Evolutionary conservation across 1,140 invertebrate species (phyloP).

Genomic region (Pollicipes pollicipes): DNA sequence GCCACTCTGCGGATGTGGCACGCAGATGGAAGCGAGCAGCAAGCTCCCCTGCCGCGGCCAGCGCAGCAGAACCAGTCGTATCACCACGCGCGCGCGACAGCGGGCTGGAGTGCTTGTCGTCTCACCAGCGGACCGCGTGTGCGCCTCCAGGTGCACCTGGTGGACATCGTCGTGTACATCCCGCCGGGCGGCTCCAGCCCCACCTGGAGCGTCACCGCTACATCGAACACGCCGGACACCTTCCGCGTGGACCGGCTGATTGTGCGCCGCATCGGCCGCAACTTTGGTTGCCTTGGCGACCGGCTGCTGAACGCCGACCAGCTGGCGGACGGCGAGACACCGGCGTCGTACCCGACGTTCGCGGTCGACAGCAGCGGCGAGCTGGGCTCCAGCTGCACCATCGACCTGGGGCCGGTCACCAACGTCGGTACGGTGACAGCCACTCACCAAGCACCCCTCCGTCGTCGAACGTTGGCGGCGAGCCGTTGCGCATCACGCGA

Average conservation of each 20-base stretch:
- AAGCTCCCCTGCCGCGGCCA: too few relatives aligned
- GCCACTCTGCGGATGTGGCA: too few relatives aligned
- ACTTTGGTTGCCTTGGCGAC: background rate
- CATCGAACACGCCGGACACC: background rate
- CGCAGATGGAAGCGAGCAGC: too few relatives aligned
- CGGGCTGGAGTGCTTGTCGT: too few relatives aligned
- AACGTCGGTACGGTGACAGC: slow-evolving; percentile 1
- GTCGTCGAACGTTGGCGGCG: too few relatives aligned
- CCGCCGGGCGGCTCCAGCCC: background rate
- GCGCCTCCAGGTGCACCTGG: background rate
- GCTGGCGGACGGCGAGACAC: background rate
- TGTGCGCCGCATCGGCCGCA: background rate
- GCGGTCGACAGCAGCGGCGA: background rate
- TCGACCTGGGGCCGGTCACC: background rate
- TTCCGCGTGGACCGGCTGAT: background rate
- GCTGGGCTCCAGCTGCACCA: background rate
- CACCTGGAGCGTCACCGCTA: background rate
- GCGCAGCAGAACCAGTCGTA: background rate
- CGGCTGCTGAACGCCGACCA: background rate
- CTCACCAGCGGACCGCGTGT: too few relatives aligned
- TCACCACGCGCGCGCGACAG: too few relatives aligned
- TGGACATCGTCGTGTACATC: background rate
- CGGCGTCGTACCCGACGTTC: background rate
- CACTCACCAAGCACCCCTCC: too few relatives aligned
- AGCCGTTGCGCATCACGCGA: too few relatives aligned